Percentiles rank a stretch among this genome's conserved stretches.
Conservation (phyloP, 2,113 vertebrate species). For the Sardina pilchardus region DNA sequence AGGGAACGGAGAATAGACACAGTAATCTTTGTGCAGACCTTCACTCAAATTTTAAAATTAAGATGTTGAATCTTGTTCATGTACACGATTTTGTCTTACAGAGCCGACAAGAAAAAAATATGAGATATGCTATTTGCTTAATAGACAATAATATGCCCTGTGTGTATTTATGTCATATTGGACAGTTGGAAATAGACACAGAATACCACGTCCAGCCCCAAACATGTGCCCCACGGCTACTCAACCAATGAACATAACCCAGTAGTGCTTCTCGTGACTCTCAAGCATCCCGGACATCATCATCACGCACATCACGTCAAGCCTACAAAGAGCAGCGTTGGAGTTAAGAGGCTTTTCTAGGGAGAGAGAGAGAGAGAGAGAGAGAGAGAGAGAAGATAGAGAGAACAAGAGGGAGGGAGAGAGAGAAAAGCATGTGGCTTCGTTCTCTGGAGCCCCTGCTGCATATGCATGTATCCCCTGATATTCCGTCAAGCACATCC, state of each 20-base stretch:
- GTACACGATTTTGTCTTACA: background rate
- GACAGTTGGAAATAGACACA: background rate
- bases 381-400: background rate
- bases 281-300: background rate
- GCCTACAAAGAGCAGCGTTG: background rate
- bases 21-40: too few relatives aligned
- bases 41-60: background rate
- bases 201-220: background rate
- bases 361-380: background rate
- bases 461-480: background rate
- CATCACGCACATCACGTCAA: constrained; percentile 3
- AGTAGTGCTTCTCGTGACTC: background rate
- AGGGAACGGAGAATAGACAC: too few relatives aligned
- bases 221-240: background rate
- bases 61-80: background rate
- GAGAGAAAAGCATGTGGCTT: background rate
- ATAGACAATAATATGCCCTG: background rate
- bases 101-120: background rate
- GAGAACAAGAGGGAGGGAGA: background rate
- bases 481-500: background rate
- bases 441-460: background rate
- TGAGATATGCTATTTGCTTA: background rate
- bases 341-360: background rate
- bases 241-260: background rate
- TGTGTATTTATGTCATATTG: background rate